These are phyloP conservation scores for Drosophila multiciliata DNA, from an alignment of 2,888 invertebrate species.

Conservation along the genomic window DNA sequence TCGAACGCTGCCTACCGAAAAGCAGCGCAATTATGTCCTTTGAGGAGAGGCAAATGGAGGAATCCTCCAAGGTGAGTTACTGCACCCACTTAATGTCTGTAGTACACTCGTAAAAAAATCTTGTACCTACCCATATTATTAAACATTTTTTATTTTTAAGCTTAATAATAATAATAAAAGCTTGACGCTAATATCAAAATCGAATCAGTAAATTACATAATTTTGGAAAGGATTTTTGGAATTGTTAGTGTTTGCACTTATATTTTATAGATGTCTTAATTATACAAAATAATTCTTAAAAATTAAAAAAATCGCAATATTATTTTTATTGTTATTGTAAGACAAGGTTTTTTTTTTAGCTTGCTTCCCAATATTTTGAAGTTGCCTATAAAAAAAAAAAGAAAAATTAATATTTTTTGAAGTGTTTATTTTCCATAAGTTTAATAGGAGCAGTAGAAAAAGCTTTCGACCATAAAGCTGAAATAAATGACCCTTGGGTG, in stretches of 20 bases:
- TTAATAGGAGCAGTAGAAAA: background rate
- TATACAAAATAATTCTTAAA: background rate
- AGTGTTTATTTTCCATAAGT: background rate
- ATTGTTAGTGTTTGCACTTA: background rate
- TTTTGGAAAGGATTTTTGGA: background rate
- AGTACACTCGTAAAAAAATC: background rate
- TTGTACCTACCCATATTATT: background rate
- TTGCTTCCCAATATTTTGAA: background rate
- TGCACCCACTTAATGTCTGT: background rate
- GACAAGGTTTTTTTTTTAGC: background rate
- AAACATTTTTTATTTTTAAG: background rate
- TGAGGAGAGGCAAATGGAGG: conserved; percentile 32
- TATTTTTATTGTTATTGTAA: background rate
- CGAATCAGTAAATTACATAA: background rate
- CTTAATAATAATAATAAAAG: background rate
- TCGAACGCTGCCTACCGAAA: conserved; percentile 84
- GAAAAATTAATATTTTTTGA: background rate
- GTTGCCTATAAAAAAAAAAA: background rate
- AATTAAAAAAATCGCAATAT: background rate
- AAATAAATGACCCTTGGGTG: conserved; percentile 37
- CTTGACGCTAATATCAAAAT: background rate
- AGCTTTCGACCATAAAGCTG: conserved; percentile 29
- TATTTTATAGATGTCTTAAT: background rate
- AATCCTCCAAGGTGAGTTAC: conserved; percentile 21
- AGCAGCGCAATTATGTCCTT: conserved; percentile 82